Percentiles rank a stretch among this genome's conserved stretches.
Evolutionary conservation across 2,113 vertebrate genomes (phyloP).

Genomic region (Periophthalmodon schlosseri): DNA sequence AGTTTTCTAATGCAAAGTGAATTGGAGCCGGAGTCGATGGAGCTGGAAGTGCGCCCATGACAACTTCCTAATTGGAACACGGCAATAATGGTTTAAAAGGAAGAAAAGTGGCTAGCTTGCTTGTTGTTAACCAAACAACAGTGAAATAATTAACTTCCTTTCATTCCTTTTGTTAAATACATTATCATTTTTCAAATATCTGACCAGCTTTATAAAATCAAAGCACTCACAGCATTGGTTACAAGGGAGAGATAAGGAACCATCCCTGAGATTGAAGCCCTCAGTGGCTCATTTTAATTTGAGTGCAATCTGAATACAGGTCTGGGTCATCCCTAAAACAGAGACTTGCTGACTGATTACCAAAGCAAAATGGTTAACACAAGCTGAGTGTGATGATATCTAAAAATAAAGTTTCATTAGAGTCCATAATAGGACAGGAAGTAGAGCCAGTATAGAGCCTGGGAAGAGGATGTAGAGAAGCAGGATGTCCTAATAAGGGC

Average conservation of each 20-base stretch:
- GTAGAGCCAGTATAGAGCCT: slow-evolving; percentile 11
- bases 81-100: too few species aligned
- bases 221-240: not conserved
- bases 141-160: too few species aligned
- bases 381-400: not conserved
- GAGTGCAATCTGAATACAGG: not conserved
- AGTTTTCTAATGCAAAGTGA: too few species aligned
- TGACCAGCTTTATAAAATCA: too few species aligned
- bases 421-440: slow-evolving; percentile 2
- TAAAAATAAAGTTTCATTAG: not conserved
- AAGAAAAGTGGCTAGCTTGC: too few species aligned
- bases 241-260: not conserved
- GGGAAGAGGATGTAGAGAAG: slow-evolving; percentile 20
- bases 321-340: not conserved
- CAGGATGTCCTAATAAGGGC: slow-evolving; percentile 23
- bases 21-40: too few species aligned
- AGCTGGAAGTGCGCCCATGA: too few species aligned
- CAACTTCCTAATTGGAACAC: too few species aligned
- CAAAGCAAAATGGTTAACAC: not conserved
- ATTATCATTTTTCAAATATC: too few species aligned
- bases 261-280: not conserved
- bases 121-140: too few species aligned
- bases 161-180: too few species aligned
- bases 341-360: not conserved
- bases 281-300: not conserved